Conservation (phyloP, 2,888 invertebrate genomes). For the Arge pagana region DNA sequence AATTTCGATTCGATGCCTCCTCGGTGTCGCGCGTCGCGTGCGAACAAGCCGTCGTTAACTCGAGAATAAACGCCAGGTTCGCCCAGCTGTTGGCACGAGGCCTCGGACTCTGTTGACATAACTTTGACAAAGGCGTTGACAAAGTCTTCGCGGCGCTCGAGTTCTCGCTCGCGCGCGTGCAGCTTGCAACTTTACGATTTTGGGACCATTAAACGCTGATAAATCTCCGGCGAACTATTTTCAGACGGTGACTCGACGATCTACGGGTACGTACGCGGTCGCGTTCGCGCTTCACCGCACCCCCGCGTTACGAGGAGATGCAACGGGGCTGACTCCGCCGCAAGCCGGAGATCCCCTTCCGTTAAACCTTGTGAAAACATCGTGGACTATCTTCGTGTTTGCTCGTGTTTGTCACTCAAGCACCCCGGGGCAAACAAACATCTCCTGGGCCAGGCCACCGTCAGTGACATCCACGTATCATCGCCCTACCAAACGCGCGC, state of each 20-base stretch:
- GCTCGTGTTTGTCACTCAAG: slow-evolving; percentile 51
- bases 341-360: slow-evolving; percentile 16
- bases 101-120: slow-evolving; percentile 49
- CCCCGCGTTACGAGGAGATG: neutral
- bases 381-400: slow-evolving; percentile 28
- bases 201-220: slow-evolving; percentile 51
- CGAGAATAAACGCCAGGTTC: slow-evolving; percentile 51
- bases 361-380: slow-evolving; percentile 47
- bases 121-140: slow-evolving; percentile 57
- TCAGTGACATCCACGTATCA: slow-evolving; percentile 39
- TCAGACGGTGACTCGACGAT: slow-evolving; percentile 21
- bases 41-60: slow-evolving; percentile 53
- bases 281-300: neutral
- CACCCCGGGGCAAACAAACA: slow-evolving; percentile 49
- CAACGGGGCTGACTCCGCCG: neutral
- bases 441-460: slow-evolving; percentile 38
- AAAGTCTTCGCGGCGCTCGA: slow-evolving; percentile 41
- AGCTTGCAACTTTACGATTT: slow-evolving; percentile 44
- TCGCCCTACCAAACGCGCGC: slow-evolving; percentile 35
- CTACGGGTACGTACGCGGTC: neutral
- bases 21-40: slow-evolving; percentile 41
- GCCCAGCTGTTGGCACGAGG: slow-evolving; percentile 52
- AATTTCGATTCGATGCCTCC: too few relatives aligned
- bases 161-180: slow-evolving; percentile 3
- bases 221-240: slow-evolving; percentile 42